These are phyloP conservation scores for Cheilosia impressa DNA, from an alignment of 2,888 invertebrate species.

Conservation along the genomic window DNA sequence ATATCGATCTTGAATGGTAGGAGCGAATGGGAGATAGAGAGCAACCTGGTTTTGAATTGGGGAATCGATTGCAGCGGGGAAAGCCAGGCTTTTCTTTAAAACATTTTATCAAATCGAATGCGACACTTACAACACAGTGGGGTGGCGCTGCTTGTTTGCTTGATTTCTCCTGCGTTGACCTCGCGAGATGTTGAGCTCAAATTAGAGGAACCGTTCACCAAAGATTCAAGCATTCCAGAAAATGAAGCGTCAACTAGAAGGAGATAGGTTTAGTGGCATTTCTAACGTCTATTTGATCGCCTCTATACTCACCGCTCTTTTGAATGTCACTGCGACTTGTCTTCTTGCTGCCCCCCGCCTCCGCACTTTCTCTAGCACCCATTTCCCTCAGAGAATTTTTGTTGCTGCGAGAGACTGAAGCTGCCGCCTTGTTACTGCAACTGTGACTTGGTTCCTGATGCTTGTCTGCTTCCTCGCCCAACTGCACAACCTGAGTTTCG, in stretches of 20 bases:
- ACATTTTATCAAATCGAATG: neutral
- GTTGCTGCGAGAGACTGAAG: neutral
- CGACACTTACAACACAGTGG: slow-evolving; percentile 59
- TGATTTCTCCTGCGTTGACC: slow-evolving; percentile 23
- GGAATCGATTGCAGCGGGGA: too few species aligned
- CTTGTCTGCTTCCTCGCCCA: slow-evolving; percentile 44
- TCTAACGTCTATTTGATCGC: neutral
- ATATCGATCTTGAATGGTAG: too few species aligned
- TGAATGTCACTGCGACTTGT: slow-evolving; percentile 62
- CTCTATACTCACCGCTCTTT: slow-evolving; percentile 60
- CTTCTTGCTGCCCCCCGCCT: slow-evolving; percentile 35
- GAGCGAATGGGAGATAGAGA: too few species aligned
- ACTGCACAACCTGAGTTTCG: slow-evolving; percentile 22
- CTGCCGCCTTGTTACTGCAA: slow-evolving; percentile 2
- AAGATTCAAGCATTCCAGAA: slow-evolving; percentile 74
- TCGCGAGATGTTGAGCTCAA: slow-evolving; percentile 51
- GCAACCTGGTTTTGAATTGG: too few species aligned
- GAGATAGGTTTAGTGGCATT: neutral
- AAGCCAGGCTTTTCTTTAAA: too few species aligned
- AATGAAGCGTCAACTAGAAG: slow-evolving; percentile 73
- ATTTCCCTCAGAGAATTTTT: slow-evolving; percentile 27
- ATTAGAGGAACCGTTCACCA: slow-evolving; percentile 64
- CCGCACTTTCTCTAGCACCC: slow-evolving; percentile 19
- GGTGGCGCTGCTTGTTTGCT: slow-evolving; percentile 49
- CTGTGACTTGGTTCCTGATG: slow-evolving; percentile 32